phyloP scores from a whole-genome alignment of 2,113 vertebrate genomes.

The Nicator chloris region DNA sequence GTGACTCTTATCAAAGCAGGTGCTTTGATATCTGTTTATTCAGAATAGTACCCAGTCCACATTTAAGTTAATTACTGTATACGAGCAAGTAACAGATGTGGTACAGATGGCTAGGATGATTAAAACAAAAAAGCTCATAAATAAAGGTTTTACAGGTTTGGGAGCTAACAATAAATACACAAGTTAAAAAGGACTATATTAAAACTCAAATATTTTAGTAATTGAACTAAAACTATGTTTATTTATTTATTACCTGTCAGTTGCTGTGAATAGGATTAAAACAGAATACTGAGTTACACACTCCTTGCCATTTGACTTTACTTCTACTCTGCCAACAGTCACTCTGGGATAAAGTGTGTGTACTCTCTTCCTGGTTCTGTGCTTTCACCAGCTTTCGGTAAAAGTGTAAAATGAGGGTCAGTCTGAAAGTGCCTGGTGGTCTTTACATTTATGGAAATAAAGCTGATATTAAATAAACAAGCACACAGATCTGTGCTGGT shows the following conservation, averaged over 20 bases:
- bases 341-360: not conserved
- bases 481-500: not conserved
- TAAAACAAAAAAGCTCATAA: constrained; percentile 22
- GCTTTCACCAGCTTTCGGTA: not conserved
- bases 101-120: constrained; percentile 38
- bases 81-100: constrained; percentile 45
- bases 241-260: not conserved
- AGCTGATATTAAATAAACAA: no score
- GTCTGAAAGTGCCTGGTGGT: not conserved
- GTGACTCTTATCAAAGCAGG: not conserved
- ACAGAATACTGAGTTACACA: not conserved
- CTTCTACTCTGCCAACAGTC: not conserved
- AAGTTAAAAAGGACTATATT: not conserved
- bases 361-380: not conserved
- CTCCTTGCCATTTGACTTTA: not conserved
- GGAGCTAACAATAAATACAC: constrained; percentile 2
- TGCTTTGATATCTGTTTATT: constrained; percentile 3
- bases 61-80: constrained; percentile 47
- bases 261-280: not conserved
- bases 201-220: not conserved
- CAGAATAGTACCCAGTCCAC: not conserved
- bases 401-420: not conserved
- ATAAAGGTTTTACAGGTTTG: constrained; percentile 17
- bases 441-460: not conserved
- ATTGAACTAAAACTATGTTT: not conserved